These are phyloP conservation scores for Hyposoter dolosus DNA, from an alignment of 2,888 invertebrate species.

Conservation along the genomic window DNA sequence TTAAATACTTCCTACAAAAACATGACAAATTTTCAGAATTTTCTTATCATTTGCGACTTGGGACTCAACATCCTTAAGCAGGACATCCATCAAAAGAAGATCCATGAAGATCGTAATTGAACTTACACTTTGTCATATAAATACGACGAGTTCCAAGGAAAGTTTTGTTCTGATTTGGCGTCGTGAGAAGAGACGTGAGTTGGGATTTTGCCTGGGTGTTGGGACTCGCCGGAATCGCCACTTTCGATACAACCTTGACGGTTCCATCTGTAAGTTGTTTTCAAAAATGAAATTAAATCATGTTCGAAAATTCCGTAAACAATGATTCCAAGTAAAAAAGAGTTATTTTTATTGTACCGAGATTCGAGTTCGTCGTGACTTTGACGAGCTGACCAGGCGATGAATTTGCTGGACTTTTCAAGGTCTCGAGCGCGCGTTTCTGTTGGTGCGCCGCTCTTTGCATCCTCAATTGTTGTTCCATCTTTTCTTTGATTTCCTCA, in stretches of 20 bases:
- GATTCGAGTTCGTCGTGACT: slow-evolving; percentile 86
- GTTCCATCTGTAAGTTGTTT: slow-evolving; percentile 86
- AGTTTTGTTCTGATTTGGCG: slow-evolving; percentile 88
- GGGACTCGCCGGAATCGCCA: slow-evolving; percentile 87
- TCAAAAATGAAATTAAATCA: background rate
- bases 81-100: too few species aligned
- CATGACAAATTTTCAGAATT: too few species aligned
- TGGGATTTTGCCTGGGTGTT: slow-evolving; percentile 87
- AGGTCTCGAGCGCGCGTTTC: slow-evolving; percentile 90
- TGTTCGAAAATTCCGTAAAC: background rate
- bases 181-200: slow-evolving; percentile 88
- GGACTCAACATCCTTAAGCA: too few species aligned
- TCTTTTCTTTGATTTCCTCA: slow-evolving; percentile 94
- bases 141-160: slow-evolving; percentile 89
- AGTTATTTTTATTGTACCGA: slow-evolving; percentile 84
- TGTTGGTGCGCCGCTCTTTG: slow-evolving; percentile 96
- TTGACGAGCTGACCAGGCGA: slow-evolving; percentile 86
- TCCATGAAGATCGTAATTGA: too few species aligned
- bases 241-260: slow-evolving; percentile 89
- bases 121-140: slow-evolving; percentile 90
- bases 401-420: slow-evolving; percentile 80
- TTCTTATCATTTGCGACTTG: too few species aligned
- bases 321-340: slow-evolving; percentile 29
- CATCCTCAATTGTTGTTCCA: slow-evolving; percentile 95
- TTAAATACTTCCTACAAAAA: too few species aligned